phyloP scores from a whole-genome alignment of 2,888 invertebrate species.

The Cistogaster globosa region DNA sequence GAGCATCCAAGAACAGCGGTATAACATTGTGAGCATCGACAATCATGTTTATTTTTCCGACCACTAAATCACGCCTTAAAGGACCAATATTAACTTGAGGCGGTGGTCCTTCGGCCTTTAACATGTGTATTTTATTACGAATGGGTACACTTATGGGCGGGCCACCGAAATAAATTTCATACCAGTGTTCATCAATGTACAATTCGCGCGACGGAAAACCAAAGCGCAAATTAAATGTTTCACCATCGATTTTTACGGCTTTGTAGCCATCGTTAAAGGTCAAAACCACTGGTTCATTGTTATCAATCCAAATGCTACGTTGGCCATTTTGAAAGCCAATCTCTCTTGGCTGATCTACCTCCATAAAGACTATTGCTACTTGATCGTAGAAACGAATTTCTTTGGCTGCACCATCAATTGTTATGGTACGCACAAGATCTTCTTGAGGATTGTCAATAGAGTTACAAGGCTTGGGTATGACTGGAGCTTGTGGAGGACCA shows the following conservation, averaged over 20 bases:
- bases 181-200: conserved; percentile 93
- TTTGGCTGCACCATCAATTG: conserved; percentile 90
- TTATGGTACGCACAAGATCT: conserved; percentile 90
- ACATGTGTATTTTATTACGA: conserved; percentile 89
- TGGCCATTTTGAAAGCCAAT: conserved; percentile 93
- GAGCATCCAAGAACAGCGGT: conserved; percentile 92
- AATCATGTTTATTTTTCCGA: conserved; percentile 92
- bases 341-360: conserved; percentile 93
- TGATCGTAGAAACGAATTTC: conserved; percentile 93
- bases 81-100: conserved; percentile 97
- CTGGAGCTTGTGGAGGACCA: conserved; percentile 68
- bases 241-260: conserved; percentile 89
- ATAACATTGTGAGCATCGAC: conserved; percentile 91
- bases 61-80: conserved; percentile 91
- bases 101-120: conserved; percentile 94
- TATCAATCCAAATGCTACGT: conserved; percentile 89
- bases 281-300: conserved; percentile 87
- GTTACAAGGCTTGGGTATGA: conserved; percentile 79
- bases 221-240: conserved; percentile 90
- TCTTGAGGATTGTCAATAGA: conserved; percentile 85
- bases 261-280: conserved; percentile 88
- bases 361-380: conserved; percentile 92
- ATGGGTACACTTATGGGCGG: conserved; percentile 92
- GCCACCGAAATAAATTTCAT: conserved; percentile 96
- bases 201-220: conserved; percentile 96